phyloP scores from a whole-genome alignment of 2,113 vertebrate genomes.

The Corythornis vintsioides region DNA sequence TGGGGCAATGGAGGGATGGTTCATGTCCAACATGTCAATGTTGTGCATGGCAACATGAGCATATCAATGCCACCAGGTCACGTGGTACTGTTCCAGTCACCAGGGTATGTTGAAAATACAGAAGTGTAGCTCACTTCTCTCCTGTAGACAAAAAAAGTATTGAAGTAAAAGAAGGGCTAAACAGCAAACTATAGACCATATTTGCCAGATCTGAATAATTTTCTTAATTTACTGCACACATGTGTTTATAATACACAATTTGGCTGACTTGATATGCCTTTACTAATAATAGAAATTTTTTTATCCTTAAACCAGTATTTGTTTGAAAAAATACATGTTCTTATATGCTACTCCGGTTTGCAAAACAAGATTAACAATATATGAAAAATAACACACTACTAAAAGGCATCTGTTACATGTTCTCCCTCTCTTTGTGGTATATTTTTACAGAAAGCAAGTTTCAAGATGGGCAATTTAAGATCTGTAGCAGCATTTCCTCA shows the following conservation, averaged over 20 bases:
- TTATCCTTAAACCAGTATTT: background rate
- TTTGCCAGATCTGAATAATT: background rate
- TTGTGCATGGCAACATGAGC: background rate
- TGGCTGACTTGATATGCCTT: background rate
- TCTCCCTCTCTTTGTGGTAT: background rate
- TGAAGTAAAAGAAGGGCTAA: background rate
- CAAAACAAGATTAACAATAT: background rate
- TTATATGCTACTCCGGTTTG: background rate
- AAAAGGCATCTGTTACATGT: background rate
- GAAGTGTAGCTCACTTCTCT: background rate
- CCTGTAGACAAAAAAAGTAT: background rate
- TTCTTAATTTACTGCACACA: background rate
- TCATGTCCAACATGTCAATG: fast-evolving
- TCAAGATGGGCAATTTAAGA: background rate
- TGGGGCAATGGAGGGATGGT: background rate
- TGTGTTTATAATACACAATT: background rate
- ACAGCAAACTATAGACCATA: background rate
- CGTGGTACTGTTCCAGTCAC: background rate
- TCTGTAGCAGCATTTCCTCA: background rate
- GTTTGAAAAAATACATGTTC: background rate
- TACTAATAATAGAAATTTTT: background rate
- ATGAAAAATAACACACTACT: background rate
- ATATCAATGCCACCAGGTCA: background rate
- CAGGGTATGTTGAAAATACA: background rate
- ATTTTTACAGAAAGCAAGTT: background rate